Evolutionary conservation across 2,797 vertebrate species (phyloP).

Genomic region (Malacoraja senta): DNA sequence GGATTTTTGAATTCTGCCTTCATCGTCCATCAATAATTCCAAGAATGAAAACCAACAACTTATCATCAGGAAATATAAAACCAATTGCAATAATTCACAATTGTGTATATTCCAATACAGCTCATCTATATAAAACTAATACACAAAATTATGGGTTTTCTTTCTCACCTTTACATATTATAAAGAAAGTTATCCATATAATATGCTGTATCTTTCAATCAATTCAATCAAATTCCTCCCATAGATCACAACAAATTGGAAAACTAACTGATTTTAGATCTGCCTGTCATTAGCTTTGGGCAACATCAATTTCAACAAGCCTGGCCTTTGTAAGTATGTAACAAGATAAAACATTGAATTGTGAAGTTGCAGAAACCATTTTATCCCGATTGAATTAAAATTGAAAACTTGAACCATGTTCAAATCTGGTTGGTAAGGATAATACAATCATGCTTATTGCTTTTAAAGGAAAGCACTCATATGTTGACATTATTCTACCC

Average conservation of each 20-base stretch:
- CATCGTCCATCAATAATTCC: not conserved
- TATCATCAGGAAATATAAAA: not conserved
- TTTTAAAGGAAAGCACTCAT: not conserved
- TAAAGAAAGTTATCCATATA: not conserved
- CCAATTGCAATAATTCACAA: not conserved
- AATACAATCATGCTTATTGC: too few relatives aligned
- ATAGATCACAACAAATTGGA: not conserved
- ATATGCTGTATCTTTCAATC: too few relatives aligned
- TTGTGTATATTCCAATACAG: not conserved
- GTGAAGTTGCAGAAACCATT: not conserved
- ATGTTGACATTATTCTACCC: not conserved
- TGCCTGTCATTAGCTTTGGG: not conserved
- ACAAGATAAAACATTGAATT: not conserved
- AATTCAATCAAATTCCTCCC: not conserved
- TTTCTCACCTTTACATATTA: not conserved
- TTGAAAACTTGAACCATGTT: not conserved
- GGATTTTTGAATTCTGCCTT: not conserved
- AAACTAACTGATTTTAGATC: not conserved
- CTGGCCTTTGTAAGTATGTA: not conserved
- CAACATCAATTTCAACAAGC: not conserved
- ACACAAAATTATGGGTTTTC: not conserved
- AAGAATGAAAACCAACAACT: not conserved
- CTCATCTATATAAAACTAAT: not conserved
- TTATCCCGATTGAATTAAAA: not conserved
- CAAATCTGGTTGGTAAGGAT: not conserved